Conservation (phyloP, 1,140 invertebrate species). For the Bombyx mori region DNA sequence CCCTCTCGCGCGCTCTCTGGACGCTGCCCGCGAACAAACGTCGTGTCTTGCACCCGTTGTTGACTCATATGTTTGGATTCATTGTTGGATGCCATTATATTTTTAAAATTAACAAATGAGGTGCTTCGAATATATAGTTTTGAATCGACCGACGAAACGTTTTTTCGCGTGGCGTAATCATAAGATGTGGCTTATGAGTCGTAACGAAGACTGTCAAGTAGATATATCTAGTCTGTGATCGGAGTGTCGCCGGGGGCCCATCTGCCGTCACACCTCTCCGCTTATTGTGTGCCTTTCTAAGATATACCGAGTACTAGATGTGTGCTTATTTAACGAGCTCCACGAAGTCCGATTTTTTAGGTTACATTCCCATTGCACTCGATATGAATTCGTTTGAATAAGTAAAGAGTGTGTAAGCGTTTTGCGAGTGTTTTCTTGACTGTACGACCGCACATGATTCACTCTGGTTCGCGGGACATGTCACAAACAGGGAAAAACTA, state of each 20-base stretch:
- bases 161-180: constrained; percentile 30
- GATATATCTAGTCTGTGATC: constrained; percentile 69
- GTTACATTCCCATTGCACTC: too few species aligned
- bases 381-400: too few species aligned
- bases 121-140: too few species aligned
- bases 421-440: too few species aligned
- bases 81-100: too few species aligned
- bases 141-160: constrained; percentile 7
- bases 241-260: constrained; percentile 65
- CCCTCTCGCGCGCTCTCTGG: constrained; percentile 29
- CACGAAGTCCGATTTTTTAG: constrained; percentile 4
- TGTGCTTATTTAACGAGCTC: constrained; percentile 35
- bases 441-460: not conserved
- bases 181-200: constrained; percentile 49
- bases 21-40: not conserved
- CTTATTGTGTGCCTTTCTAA: constrained; percentile 68
- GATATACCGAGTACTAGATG: constrained; percentile 52
- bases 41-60: not conserved
- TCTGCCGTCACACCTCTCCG: constrained; percentile 63
- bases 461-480: not conserved
- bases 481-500: constrained; percentile 3
- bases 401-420: too few species aligned
- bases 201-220: constrained; percentile 64
- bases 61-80: not conserved
- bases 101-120: too few species aligned